Conservation (phyloP, 1,140 invertebrate species). For the Heliconius himera region DNA sequence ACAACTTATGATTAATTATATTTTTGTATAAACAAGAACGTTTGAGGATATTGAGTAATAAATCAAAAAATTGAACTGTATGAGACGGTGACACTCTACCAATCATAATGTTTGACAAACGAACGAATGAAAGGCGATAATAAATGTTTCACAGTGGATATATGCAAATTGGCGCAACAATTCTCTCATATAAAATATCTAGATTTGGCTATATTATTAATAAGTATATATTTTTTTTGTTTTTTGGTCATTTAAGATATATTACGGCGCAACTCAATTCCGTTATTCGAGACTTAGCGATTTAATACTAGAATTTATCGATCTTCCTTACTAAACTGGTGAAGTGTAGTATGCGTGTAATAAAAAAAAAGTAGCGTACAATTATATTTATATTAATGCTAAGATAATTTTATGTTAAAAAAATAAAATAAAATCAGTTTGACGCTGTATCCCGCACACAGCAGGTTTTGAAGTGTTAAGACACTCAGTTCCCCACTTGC, state of each 20-base stretch:
- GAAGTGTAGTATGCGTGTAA: no score
- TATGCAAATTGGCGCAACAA: slow-evolving; percentile 23
- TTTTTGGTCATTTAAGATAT: neutral
- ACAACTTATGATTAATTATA: slow-evolving; percentile 8
- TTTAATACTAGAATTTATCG: neutral
- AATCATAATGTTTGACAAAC: slow-evolving; percentile 50
- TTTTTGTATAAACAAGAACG: slow-evolving; percentile 20
- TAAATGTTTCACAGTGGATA: slow-evolving; percentile 49
- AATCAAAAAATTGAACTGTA: slow-evolving; percentile 29
- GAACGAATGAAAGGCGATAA: slow-evolving; percentile 51
- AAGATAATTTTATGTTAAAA: no score
- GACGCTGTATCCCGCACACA: no score
- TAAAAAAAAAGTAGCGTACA: no score
- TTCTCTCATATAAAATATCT: slow-evolving; percentile 24
- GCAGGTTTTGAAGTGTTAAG: no score
- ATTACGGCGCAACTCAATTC: neutral
- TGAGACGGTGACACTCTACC: slow-evolving; percentile 19
- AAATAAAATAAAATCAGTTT: no score
- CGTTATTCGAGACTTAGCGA: neutral
- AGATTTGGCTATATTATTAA: slow-evolving; percentile 16
- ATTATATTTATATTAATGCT: no score
- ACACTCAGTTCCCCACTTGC: no score
- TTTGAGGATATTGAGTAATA: slow-evolving; percentile 15
- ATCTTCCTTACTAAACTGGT: no score
- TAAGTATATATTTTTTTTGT: neutral